Percentiles rank a stretch among this genome's conserved stretches.
These are phyloP conservation scores for Cotesia vestalis DNA, from an alignment of 1,140 invertebrate species.

Conservation along the genomic window DNA sequence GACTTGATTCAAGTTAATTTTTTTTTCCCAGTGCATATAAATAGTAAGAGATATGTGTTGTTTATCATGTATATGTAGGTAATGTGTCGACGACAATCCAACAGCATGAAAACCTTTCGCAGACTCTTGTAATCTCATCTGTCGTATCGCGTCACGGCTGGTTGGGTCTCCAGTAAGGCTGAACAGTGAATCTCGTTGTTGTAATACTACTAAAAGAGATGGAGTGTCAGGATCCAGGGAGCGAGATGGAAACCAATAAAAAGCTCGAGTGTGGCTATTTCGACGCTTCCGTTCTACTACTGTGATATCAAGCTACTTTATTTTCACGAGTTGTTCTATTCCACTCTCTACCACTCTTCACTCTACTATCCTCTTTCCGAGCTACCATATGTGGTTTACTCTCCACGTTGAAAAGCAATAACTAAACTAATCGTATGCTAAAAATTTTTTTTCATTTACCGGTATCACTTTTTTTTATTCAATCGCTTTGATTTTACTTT, in stretches of 20 bases:
- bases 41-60: no score
- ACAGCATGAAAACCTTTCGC: neutral
- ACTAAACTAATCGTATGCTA: no score
- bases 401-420: neutral
- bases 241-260: conserved; percentile 8
- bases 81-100: no score
- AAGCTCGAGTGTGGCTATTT: conserved; percentile 13
- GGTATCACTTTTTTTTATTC: no score
- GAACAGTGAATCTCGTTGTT: neutral
- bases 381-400: neutral
- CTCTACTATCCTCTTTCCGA: neutral
- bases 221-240: neutral
- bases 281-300: conserved; percentile 1
- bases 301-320: conserved; percentile 2
- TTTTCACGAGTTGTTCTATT: conserved; percentile 4
- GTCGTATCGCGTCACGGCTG: conserved; percentile 5
- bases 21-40: no score
- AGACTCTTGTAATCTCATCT: conserved; percentile 8
- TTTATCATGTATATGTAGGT: no score
- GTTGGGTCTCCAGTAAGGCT: conserved; percentile 15
- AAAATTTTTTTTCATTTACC: no score
- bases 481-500: no score
- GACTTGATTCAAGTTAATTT: no score
- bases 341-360: neutral
- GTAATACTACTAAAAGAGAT: neutral